Conservation (phyloP, 2,888 invertebrate genomes). For the Dicycla oo region DNA sequence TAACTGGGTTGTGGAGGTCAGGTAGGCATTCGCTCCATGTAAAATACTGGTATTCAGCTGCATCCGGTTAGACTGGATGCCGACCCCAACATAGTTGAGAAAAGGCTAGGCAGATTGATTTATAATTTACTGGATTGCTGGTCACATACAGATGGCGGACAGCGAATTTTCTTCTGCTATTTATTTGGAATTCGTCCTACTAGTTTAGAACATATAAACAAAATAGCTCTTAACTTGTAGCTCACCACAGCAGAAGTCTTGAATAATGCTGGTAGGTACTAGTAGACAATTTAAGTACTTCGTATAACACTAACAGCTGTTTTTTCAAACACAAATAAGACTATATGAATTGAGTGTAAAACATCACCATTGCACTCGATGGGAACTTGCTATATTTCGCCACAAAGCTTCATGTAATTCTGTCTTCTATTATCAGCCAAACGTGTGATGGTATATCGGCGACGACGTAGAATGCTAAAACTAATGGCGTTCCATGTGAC, state of each 20-base stretch:
- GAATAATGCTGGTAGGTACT: not conserved
- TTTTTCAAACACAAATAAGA: slow-evolving; percentile 32
- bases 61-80: no score
- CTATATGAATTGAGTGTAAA: slow-evolving; percentile 12
- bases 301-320: not conserved
- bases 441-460: slow-evolving; percentile 58
- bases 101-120: no score
- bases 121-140: no score
- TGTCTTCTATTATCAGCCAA: slow-evolving; percentile 15
- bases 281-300: not conserved
- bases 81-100: no score
- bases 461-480: slow-evolving; percentile 79
- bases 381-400: slow-evolving; percentile 14
- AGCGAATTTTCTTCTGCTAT: not conserved
- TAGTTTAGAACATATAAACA: not conserved
- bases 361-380: slow-evolving; percentile 43
- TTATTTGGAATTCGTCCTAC: not conserved
- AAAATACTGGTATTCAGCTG: no score
- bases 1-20: no score
- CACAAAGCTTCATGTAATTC: slow-evolving; percentile 14
- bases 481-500: slow-evolving; percentile 83
- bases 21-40: no score
- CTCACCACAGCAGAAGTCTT: not conserved
- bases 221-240: not conserved
- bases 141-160: not conserved